A percentile compares a stretch with the other conserved stretches of the same genome.
These are phyloP conservation scores for Numida meleagris DNA, from an alignment of 2,113 vertebrate genomes.

Conservation along the genomic window DNA sequence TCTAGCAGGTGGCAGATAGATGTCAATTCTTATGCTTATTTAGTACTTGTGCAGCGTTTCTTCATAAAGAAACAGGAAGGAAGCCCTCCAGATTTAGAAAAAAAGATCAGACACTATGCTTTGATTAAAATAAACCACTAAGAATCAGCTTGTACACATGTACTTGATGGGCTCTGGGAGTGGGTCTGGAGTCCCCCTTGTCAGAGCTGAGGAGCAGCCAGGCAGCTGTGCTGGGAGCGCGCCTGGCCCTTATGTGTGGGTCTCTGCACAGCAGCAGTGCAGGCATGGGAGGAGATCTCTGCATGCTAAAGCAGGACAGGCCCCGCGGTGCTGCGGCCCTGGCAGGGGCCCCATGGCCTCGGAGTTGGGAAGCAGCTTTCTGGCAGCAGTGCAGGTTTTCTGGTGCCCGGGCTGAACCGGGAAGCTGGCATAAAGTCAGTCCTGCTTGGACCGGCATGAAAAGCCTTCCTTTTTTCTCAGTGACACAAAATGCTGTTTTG, in stretches of 20 bases:
- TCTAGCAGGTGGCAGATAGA: constrained; percentile 32
- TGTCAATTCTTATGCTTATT: constrained; percentile 23
- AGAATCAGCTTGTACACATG: background rate
- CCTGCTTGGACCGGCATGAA: background rate
- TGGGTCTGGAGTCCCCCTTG: too few species aligned
- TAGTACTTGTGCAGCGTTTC: background rate
- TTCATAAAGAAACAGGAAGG: background rate
- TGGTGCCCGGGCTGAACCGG: background rate
- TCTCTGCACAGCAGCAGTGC: too few species aligned
- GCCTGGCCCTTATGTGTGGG: too few species aligned
- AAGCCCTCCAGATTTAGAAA: background rate
- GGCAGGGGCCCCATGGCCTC: background rate
- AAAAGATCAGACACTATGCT: background rate
- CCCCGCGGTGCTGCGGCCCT: accelerated
- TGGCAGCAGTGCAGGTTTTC: background rate
- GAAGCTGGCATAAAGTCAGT: background rate
- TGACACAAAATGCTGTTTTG: accelerated
- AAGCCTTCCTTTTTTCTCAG: background rate
- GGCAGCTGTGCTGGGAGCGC: too few species aligned
- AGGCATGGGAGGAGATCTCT: background rate
- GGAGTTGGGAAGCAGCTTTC: accelerated
- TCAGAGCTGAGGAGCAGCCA: background rate
- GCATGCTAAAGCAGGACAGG: too few species aligned
- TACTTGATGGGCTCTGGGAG: background rate
- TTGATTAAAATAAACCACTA: background rate